Base-by-base conservation (phyloP, 2,888 invertebrate species). In the Polyploca ridens region DNA sequence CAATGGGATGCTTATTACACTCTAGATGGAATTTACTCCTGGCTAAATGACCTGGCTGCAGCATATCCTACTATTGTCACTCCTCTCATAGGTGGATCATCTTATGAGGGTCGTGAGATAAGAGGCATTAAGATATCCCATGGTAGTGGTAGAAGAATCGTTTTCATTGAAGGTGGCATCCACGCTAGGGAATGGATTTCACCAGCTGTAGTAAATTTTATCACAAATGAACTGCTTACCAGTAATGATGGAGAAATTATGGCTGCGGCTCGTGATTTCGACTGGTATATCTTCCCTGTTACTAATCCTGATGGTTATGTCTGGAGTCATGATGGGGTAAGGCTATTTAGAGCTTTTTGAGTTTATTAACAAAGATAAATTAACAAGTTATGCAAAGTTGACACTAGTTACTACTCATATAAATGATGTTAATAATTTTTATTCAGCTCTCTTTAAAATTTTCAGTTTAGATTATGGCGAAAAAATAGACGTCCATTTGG, bases 141-240 rank as follows among this genome's bases (percentile, higher is more conserved):
- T 63, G 90, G 91, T 0, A 57, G 76, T 57, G 90, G 86, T 0
- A 87, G 77, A 72, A 82, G 80, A 70, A 82, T 76, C 0, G 79
- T 93, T 6, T 91, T 93, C n/a, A 76, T 93, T 11, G 93, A 93
- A 87, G 86, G 90, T 69, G 95, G 95, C 27, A 96, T 97, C 68
- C 97, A 97, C 84, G 95, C 97, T 0, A 94, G 97, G 62, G 98
- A 98, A 90, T 98, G 96, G 96, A 96, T 96, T 27, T 91, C 95
- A 0, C 95, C 96, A 0, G 95, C 96, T 0, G 94, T 95, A 0
- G 92, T 95, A 0, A 95, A 95, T 38, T 96, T 93, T 69, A 92
- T 96, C 5, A 83, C 95, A n/a, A 94, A 95, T 75, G 94, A 96
- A 73, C 84, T 96, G 5, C 73, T 96, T 59, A 95, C 94, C 16